These are phyloP conservation scores for Dryomyza anilis DNA, from an alignment of 2,888 invertebrate species.

Conservation along the genomic window DNA sequence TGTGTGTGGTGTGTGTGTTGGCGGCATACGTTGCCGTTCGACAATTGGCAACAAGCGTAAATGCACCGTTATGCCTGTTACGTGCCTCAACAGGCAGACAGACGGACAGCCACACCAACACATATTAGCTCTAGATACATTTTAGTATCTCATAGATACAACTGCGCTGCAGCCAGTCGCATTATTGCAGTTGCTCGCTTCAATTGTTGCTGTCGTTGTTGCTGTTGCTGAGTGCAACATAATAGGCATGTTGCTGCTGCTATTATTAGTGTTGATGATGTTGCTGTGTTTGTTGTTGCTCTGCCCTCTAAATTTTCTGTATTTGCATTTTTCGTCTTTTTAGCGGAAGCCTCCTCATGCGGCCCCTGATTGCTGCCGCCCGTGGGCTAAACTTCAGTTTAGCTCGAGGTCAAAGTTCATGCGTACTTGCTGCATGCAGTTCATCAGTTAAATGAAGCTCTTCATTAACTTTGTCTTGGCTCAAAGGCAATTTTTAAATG, in stretches of 20 bases:
- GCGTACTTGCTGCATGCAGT: too few species aligned
- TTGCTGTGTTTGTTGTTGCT: constrained; percentile 4
- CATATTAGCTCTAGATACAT: neutral
- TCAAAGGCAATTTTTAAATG: too few species aligned
- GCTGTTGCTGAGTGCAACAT: constrained; percentile 10
- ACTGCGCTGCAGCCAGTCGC: neutral
- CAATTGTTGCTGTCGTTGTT: neutral
- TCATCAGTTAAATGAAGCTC: too few species aligned
- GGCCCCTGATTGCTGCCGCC: too few species aligned
- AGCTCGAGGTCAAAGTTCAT: too few species aligned
- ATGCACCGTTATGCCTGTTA: constrained; percentile 28
- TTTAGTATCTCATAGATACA: neutral
- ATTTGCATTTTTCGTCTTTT: too few species aligned
- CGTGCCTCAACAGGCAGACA: neutral
- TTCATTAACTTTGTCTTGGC: too few species aligned
- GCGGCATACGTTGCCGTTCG: neutral
- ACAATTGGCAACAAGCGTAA: constrained; percentile 24
- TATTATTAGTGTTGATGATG: constrained; percentile 1
- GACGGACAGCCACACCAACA: neutral
- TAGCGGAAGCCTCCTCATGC: too few species aligned
- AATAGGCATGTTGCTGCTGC: constrained; percentile 16
- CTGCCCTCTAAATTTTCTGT: too few species aligned
- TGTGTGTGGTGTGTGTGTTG: constrained; percentile 5
- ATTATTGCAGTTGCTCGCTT: neutral
- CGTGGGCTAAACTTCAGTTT: too few species aligned